phyloP scores from a whole-genome alignment of 2,888 invertebrate species.

The Agrochola litura region DNA sequence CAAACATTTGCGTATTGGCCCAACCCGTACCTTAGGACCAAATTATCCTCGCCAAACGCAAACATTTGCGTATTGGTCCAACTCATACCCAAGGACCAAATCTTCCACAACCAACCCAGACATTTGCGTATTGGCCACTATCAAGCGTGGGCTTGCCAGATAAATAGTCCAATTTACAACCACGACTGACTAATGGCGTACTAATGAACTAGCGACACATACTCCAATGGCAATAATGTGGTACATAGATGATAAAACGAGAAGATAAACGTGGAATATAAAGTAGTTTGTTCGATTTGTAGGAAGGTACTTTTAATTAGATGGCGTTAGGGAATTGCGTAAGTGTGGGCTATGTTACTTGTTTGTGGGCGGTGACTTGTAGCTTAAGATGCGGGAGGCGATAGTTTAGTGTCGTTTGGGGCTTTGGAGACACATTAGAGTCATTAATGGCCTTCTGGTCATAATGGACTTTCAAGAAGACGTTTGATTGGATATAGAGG shows the following conservation, averaged over 20 bases:
- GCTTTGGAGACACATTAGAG: neutral
- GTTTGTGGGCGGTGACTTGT: slow-evolving; percentile 54
- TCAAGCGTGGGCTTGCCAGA: slow-evolving; percentile 80
- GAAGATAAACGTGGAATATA: slow-evolving; percentile 56
- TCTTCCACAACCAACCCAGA: slow-evolving; percentile 11
- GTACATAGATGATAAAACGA: slow-evolving; percentile 62
- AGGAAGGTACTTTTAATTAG: slow-evolving; percentile 54
- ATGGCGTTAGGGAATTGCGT: slow-evolving; percentile 49
- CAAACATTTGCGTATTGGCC: neutral
- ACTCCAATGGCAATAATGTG: slow-evolving; percentile 62
- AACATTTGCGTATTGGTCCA: slow-evolving; percentile 4
- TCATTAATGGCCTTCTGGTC: slow-evolving; percentile 12
- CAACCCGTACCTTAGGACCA: too few species aligned
- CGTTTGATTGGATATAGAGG: neutral
- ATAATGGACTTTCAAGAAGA: neutral
- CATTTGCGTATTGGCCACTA: slow-evolving; percentile 55
- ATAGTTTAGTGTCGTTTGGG: slow-evolving; percentile 27
- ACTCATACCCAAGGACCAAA: neutral
- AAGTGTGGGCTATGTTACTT: slow-evolving; percentile 28
- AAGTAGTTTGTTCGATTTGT: slow-evolving; percentile 59
- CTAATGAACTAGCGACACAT: slow-evolving; percentile 86
- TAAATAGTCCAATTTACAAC: slow-evolving; percentile 84
- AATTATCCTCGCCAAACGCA: neutral
- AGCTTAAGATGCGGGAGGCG: slow-evolving; percentile 28
- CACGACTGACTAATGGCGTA: slow-evolving; percentile 81